Conservation (phyloP, 2,113 vertebrate species). For the Strigops habroptila region DNA sequence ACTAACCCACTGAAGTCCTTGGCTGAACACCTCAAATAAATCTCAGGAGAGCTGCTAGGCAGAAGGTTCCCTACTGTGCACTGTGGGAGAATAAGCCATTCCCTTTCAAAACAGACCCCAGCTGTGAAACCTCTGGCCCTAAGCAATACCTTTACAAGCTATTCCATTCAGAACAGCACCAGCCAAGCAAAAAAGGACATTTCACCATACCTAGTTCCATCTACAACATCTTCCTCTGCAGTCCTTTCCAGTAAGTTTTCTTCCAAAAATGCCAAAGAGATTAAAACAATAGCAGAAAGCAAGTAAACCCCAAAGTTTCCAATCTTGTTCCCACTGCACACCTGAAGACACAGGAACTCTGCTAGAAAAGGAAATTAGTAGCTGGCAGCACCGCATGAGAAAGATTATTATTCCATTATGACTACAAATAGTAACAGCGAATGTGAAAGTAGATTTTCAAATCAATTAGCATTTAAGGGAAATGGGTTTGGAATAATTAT, state of each 20-base stretch:
- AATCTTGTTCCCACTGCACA: background rate
- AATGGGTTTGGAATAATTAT: background rate
- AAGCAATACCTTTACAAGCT: background rate
- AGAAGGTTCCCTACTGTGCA: background rate
- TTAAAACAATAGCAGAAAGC: background rate
- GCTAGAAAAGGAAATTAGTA: background rate
- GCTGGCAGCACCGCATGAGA: background rate
- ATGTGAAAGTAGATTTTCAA: background rate
- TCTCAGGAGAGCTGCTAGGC: conserved; percentile 26
- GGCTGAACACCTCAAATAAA: conserved; percentile 56
- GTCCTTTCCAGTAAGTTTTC: background rate
- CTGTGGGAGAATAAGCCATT: background rate
- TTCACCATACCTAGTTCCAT: background rate
- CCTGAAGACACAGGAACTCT: background rate
- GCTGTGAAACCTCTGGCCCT: background rate
- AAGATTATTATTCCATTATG: background rate
- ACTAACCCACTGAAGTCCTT: conserved; percentile 35
- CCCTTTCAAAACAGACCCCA: conserved; percentile 6
- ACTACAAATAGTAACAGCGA: background rate
- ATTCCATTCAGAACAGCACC: background rate
- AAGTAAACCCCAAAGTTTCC: background rate
- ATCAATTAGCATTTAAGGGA: conserved; percentile 22
- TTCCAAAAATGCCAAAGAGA: background rate
- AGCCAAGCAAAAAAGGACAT: background rate
- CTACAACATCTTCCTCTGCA: background rate